A percentile compares a stretch with the other conserved stretches of the same genome.
phyloP scores from a whole-genome alignment of 2,888 invertebrate genomes.

The Melipona bicolor region DNA sequence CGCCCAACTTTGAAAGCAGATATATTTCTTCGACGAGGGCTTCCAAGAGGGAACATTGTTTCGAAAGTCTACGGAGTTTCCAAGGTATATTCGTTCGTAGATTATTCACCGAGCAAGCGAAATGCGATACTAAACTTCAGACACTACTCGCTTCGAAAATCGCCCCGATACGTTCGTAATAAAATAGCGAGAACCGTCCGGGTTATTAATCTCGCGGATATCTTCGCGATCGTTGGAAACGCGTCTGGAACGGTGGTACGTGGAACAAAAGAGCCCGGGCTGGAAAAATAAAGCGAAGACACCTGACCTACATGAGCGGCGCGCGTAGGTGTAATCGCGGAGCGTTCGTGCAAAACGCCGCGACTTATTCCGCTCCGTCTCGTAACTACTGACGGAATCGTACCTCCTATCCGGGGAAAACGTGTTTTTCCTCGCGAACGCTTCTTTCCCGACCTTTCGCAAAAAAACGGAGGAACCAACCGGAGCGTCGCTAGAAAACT shows the following conservation, averaged over 20 bases:
- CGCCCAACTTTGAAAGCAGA: background rate
- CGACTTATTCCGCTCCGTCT: constrained; percentile 56
- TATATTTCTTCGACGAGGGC: background rate
- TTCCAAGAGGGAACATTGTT: background rate
- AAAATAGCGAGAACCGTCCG: background rate
- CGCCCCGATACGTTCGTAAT: constrained; percentile 5
- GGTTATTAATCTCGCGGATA: constrained; percentile 24
- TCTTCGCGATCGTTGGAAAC: background rate
- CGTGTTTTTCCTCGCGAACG: constrained; percentile 19
- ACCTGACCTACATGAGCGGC: constrained; percentile 64
- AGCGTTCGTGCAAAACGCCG: constrained; percentile 54
- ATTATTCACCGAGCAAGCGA: background rate
- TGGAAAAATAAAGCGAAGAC: constrained; percentile 59
- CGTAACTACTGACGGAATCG: constrained; percentile 22
- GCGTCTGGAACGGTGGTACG: constrained; percentile 6
- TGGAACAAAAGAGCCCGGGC: constrained; percentile 25
- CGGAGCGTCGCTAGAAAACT: constrained; percentile 36
- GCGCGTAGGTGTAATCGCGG: constrained; percentile 61
- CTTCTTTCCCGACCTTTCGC: background rate
- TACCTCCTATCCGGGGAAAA: constrained; percentile 17
- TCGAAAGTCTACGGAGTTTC: background rate
- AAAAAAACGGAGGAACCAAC: constrained; percentile 34
- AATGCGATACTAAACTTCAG: background rate
- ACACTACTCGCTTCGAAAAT: background rate
- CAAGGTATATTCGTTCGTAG: background rate